These are phyloP conservation scores for Harlomillsia oculata DNA, from an alignment of 1,140 invertebrate species.

Conservation along the genomic window DNA sequence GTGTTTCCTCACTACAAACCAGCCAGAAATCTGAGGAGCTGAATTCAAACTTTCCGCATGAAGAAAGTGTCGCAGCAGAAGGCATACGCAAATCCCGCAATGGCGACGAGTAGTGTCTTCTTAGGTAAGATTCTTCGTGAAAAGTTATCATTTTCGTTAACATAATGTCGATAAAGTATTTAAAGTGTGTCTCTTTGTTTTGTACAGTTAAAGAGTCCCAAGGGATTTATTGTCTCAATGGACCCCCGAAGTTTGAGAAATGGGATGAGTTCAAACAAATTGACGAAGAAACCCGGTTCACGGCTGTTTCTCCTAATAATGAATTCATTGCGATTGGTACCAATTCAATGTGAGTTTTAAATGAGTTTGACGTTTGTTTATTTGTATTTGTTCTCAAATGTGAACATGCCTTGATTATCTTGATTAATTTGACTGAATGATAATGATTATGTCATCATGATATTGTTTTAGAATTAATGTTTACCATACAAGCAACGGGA, in stretches of 20 bases:
- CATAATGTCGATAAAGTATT: neutral
- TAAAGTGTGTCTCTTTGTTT: neutral
- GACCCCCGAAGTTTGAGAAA: constrained; percentile 14
- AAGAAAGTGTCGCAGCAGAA: too few relatives aligned
- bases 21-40: too few relatives aligned
- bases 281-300: constrained; percentile 25
- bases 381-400: neutral
- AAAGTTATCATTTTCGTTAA: neutral
- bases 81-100: too few relatives aligned
- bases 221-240: constrained; percentile 27
- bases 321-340: constrained; percentile 27
- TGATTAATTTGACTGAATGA: neutral
- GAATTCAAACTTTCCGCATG: too few relatives aligned
- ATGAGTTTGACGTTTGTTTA: neutral
- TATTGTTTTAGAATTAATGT: constrained; percentile 21
- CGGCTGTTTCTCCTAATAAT: constrained; percentile 10
- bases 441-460: neutral
- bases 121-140: constrained; percentile 6
- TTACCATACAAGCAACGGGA: constrained; percentile 20
- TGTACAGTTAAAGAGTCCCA: constrained; percentile 28
- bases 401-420: neutral
- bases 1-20: too few relatives aligned
- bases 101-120: constrained; percentile 15
- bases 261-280: constrained; percentile 25
- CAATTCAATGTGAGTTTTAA: constrained; percentile 17